Evolutionary conservation across 2,888 invertebrate species (phyloP).

Genomic region (Coecobrya sp.): DNA sequence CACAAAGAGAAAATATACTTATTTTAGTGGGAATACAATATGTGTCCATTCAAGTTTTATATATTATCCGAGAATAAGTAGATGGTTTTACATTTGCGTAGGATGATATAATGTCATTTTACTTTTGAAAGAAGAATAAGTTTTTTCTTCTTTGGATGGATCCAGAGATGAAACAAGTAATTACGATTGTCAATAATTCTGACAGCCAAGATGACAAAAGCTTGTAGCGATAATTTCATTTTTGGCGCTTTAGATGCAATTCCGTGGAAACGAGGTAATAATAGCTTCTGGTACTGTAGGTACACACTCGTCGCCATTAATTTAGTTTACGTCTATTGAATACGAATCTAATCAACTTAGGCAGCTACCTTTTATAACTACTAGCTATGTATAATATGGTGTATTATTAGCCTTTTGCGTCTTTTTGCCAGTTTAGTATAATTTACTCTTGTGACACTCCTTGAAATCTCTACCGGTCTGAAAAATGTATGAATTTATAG

Average conservation of each 20-base stretch:
- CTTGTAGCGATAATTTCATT: background rate
- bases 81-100: no score
- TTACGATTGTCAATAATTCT: background rate
- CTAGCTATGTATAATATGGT: background rate
- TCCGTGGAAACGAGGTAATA: no score
- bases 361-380: background rate
- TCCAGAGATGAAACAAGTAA: background rate
- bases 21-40: background rate
- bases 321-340: background rate
- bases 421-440: conserved; percentile 20
- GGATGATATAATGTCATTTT: no score
- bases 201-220: background rate
- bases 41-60: background rate
- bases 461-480: conserved; percentile 21
- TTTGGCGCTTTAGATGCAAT: background rate
- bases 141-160: no score
- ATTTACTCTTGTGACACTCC: conserved; percentile 31
- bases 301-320: background rate
- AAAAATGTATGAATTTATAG: conserved; percentile 68
- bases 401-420: background rate
- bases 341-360: background rate
- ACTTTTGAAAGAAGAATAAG: no score
- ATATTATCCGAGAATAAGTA: background rate
- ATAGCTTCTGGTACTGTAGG: no score
- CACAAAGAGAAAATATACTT: background rate